phyloP scores from a whole-genome alignment of 2,113 vertebrate genomes.

The Dissostichus mawsoni region DNA sequence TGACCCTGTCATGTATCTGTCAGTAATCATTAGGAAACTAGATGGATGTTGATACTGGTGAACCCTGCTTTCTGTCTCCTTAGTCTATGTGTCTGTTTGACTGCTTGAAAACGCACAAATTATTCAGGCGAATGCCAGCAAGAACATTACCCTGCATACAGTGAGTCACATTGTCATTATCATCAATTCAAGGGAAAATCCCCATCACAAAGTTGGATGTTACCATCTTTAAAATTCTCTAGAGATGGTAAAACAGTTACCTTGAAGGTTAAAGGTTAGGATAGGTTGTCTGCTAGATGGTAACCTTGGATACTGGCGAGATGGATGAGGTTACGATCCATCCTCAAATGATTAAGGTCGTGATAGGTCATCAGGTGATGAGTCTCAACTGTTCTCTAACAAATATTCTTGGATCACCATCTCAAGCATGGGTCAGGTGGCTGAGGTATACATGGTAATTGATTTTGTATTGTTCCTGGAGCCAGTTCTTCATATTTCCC shows the following conservation, averaged over 20 bases:
- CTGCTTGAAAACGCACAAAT: slow-evolving; percentile 42
- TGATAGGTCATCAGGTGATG: no score
- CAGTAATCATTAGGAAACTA: slow-evolving; percentile 48
- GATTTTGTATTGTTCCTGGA: neutral
- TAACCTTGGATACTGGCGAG: no score
- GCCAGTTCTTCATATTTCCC: neutral
- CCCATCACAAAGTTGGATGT: slow-evolving; percentile 8
- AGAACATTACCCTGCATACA: slow-evolving; percentile 18
- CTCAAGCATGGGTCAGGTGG: neutral
- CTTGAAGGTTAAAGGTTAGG: neutral
- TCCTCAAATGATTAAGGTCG: no score
- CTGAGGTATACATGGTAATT: neutral
- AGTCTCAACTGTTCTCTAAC: no score
- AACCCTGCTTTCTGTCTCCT: slow-evolving; percentile 19
- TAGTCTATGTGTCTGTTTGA: neutral
- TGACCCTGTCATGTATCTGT: slow-evolving; percentile 52
- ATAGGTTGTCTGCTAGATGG: neutral
- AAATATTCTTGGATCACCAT: no score
- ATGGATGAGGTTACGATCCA: no score
- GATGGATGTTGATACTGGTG: slow-evolving; percentile 37
- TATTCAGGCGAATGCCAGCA: slow-evolving; percentile 43
- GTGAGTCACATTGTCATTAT: slow-evolving; percentile 19
- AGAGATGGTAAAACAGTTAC: no score
- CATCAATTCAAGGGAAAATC: slow-evolving; percentile 18
- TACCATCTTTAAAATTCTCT: no score